Conservation (phyloP, 2,888 invertebrate species). For the Cephus spinipes region DNA sequence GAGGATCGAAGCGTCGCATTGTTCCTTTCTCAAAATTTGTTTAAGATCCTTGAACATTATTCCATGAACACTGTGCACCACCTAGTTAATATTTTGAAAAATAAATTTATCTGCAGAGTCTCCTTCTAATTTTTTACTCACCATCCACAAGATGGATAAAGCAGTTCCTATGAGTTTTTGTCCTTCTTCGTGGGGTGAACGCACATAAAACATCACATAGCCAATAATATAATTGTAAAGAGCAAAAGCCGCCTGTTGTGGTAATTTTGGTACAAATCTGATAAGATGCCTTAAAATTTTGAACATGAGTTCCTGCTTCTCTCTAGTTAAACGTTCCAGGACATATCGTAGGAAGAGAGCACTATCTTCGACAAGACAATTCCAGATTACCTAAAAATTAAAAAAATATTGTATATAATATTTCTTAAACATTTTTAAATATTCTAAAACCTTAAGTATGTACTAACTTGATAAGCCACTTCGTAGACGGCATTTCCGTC, state of each 20-base stretch:
- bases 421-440: neutral
- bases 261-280: conserved; percentile 90
- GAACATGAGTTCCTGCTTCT: conserved; percentile 94
- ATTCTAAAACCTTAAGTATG: neutral
- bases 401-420: conserved; percentile 16
- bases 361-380: conserved; percentile 97
- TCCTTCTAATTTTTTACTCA: conserved; percentile 58
- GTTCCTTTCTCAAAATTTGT: conserved; percentile 97
- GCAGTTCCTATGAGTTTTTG: conserved; percentile 96
- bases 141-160: conserved; percentile 96
- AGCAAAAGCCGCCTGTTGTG: conserved; percentile 97
- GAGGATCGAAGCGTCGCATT: conserved; percentile 97
- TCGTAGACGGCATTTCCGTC: conserved; percentile 98
- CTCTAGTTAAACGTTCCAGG: conserved; percentile 92
- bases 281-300: conserved; percentile 92
- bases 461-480: conserved; percentile 89
- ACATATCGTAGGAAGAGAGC: conserved; percentile 96
- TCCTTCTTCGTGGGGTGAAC: conserved; percentile 95
- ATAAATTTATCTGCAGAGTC: neutral
- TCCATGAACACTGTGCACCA: conserved; percentile 98
- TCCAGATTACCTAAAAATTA: conserved; percentile 87
- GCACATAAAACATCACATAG: conserved; percentile 98
- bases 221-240: conserved; percentile 99
- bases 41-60: conserved; percentile 99
- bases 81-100: conserved; percentile 68